Percentiles rank a stretch among this genome's conserved stretches.
Evolutionary conservation across 37 sponge, comb jelly and placozoan genomes (phyloP).

Genomic region (Cliona cf. orientalis): DNA sequence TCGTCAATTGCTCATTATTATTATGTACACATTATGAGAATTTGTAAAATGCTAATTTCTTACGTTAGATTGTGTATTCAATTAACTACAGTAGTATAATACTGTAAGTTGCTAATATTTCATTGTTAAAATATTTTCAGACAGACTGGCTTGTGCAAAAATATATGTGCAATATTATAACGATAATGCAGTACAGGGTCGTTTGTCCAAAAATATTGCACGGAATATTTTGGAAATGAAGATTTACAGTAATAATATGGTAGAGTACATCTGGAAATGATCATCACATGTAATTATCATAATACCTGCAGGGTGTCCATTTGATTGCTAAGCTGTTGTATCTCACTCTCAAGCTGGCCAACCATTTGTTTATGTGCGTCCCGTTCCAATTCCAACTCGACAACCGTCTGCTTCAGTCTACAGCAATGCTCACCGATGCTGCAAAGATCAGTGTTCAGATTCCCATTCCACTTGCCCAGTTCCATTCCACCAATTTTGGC

Average conservation of each 20-base stretch:
- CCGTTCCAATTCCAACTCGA: neutral
- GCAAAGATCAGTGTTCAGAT: conserved; percentile 7
- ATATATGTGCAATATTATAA: neutral
- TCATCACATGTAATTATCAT: neutral
- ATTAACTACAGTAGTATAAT: no score
- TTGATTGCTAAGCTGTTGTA: neutral
- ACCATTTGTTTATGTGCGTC: neutral
- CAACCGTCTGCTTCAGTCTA: neutral
- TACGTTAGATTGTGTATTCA: no score
- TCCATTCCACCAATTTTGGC: conserved; percentile 31
- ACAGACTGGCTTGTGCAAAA: no score
- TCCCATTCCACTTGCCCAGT: conserved; percentile 1
- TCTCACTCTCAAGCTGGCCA: neutral
- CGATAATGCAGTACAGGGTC: no score
- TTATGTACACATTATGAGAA: no score
- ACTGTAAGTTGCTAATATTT: no score
- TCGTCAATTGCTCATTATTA: no score
- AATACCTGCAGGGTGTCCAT: neutral
- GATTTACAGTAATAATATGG: neutral
- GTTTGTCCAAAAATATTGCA: no score
- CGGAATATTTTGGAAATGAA: neutral
- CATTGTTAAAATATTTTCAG: no score
- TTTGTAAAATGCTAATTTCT: no score
- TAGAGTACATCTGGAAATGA: neutral
- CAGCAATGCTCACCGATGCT: neutral